phyloP scores from a whole-genome alignment of 1,140 invertebrate species.

The Rhopalosiphum padi region DNA sequence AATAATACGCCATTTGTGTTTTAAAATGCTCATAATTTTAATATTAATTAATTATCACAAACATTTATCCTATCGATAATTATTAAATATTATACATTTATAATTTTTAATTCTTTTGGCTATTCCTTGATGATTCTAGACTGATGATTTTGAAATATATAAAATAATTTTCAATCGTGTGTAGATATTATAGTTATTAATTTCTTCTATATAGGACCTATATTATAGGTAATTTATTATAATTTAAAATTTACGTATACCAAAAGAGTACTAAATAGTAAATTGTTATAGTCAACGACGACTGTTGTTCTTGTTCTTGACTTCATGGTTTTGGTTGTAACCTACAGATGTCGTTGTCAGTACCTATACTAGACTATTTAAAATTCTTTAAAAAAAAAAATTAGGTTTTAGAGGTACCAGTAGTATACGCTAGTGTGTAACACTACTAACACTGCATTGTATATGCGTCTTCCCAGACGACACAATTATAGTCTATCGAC shows the following conservation, averaged over 20 bases:
- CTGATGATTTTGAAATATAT: not conserved
- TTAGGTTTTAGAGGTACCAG: not conserved
- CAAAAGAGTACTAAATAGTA: not conserved
- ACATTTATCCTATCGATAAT: not conserved
- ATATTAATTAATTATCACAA: not conserved
- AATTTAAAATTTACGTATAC: not conserved
- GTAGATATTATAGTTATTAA: no score
- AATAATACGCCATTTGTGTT: not conserved
- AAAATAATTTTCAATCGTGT: not conserved
- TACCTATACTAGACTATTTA: not conserved
- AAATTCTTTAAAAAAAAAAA: not conserved
- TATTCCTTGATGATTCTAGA: no score
- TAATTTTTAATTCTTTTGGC: not conserved
- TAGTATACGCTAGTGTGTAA: not conserved
- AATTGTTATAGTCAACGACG: not conserved
- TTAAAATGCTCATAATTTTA: not conserved
- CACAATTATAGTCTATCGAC: not conserved
- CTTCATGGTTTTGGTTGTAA: not conserved
- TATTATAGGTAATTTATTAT: not conserved
- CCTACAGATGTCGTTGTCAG: constrained; percentile 14
- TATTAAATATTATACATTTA: not conserved
- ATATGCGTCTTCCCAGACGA: no score
- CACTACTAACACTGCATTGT: not conserved
- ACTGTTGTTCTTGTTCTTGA: not conserved
- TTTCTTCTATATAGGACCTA: not conserved